Evolutionary conservation across 2,113 vertebrate species (phyloP), one percentile per base, ranked within the genome.

Genomic region (Climacteris rufus): DNA sequence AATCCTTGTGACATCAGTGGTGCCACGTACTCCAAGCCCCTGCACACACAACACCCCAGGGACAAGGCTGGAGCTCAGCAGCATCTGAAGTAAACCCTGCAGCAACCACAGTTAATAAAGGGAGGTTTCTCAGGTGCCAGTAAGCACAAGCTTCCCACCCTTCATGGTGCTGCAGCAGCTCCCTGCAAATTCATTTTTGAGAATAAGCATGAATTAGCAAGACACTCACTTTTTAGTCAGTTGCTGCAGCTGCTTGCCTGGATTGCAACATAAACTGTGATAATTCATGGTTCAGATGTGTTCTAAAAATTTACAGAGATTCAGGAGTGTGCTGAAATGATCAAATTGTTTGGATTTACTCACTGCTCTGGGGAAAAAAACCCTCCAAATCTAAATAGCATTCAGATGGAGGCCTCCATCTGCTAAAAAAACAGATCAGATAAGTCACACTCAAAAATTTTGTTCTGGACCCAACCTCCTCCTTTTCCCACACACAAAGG

Each of bases 341-440:
- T 11, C 18, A 19, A 8, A 33, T 24, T 3, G 25, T 16, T 74
- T 75, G 10, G 15, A 77, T 56, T 87, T 47, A 60, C n/a, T 37
- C 13, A 50, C 7, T 33, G 11, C 56, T 61, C 31, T 44, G 9
- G 28, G 33, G n/a, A 37, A 54, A 63, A 15, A 35, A 18, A 10
- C 19, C 6, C 5, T 50, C 17, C 8, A 24, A 42, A 14, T 18
- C 11, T 6, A 10, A 42, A 42, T 0, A 40, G 5, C 15, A 31
- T 28, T 16, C 40, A 65, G 19, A 23, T 10, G 4, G 6, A 56
- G 52, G 17, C 13, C 37, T 66, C 40, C 22, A 14, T 15, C 35
- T 72, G 61, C 54, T 70, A 15, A 30, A 54, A 57, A 22, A 10
- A 2, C 21, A 82, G 18, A 12, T 53, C 31, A 71, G n/a, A 11